Evolutionary conservation across 2,113 vertebrate genomes (phyloP).

Genomic region (Xiphophorus maculatus): DNA sequence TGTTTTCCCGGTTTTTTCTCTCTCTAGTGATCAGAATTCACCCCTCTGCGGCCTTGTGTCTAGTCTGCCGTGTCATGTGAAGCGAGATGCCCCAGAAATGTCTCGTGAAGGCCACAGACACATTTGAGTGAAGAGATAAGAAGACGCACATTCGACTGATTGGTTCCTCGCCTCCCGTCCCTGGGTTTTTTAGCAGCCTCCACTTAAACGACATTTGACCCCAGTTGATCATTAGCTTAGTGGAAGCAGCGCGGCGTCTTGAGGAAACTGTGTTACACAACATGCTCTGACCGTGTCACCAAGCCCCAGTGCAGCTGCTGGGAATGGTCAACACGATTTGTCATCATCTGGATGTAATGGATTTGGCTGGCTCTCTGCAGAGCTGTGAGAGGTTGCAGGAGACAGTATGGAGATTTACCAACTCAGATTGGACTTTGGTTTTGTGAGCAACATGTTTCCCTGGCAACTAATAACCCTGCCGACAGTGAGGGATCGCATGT

Average conservation of each 20-base stretch:
- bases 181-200: constrained; percentile 32
- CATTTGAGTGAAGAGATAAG: constrained; percentile 29
- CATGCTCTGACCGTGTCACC: constrained; percentile 7
- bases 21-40: constrained; percentile 10
- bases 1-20: constrained; percentile 8
- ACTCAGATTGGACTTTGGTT: constrained; percentile 64
- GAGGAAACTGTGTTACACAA: constrained; percentile 31
- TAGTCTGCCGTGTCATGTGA: constrained; percentile 18
- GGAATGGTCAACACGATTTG: constrained; percentile 25
- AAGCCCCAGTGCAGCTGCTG: constrained; percentile 14
- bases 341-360: constrained; percentile 35
- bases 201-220: constrained; percentile 27
- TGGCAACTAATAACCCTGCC: constrained; percentile 51
- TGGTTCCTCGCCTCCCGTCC: constrained; percentile 31
- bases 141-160: constrained; percentile 5
- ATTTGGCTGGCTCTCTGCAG: constrained; percentile 21
- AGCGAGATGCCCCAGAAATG: constrained; percentile 35
- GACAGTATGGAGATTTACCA: constrained; percentile 33
- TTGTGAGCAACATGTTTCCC: constrained; percentile 58
- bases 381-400: constrained; percentile 16
- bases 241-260: constrained; percentile 1
- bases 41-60: constrained; percentile 1
- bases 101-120: constrained; percentile 19
- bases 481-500: constrained; percentile 46
- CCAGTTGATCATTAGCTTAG: constrained; percentile 38